These are phyloP conservation scores for Drosophila ustulata DNA, from an alignment of 2,888 invertebrate species.

Conservation along the genomic window DNA sequence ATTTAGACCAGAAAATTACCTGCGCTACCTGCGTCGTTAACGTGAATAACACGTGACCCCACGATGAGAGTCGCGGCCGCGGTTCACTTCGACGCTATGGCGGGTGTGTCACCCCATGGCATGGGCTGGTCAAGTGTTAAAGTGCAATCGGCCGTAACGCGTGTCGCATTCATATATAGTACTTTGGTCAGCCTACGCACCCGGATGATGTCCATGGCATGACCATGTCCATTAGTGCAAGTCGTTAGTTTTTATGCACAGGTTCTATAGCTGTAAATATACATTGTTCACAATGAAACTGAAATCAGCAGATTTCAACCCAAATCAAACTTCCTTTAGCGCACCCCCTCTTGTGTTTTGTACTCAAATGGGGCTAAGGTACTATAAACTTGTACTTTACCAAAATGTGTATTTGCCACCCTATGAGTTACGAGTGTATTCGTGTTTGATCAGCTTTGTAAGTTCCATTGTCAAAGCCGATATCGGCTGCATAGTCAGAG, in stretches of 20 bases:
- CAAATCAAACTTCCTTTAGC: conserved; percentile 12
- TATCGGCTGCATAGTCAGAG: not conserved
- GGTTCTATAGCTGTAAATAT: conserved; percentile 2
- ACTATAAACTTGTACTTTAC: not conserved
- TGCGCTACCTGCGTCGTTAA: conserved; percentile 65
- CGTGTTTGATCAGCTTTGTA: not conserved
- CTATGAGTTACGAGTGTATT: not conserved
- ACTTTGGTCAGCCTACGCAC: conserved; percentile 44
- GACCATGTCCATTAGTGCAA: conserved; percentile 71
- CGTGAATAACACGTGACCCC: conserved; percentile 75
- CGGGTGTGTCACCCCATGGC: conserved; percentile 53
- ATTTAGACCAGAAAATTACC: conserved; percentile 47
- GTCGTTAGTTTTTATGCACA: conserved; percentile 55
- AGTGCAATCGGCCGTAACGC: conserved; percentile 75
- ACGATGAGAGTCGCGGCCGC: conserved; percentile 27
- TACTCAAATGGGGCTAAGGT: not conserved
- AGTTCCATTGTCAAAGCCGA: not conserved
- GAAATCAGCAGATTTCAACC: conserved; percentile 39
- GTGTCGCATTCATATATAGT: conserved; percentile 41
- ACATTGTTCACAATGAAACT: conserved; percentile 37
- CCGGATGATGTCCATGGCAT: conserved; percentile 49
- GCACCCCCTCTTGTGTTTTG: not conserved
- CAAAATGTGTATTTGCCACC: not conserved
- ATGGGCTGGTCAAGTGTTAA: conserved; percentile 74
- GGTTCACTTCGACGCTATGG: conserved; percentile 4